Evolutionary conservation across 1,140 invertebrate genomes (phyloP), one percentile per base, ranked within the genome.

Genomic region (Drosophila kanapiae): DNA sequence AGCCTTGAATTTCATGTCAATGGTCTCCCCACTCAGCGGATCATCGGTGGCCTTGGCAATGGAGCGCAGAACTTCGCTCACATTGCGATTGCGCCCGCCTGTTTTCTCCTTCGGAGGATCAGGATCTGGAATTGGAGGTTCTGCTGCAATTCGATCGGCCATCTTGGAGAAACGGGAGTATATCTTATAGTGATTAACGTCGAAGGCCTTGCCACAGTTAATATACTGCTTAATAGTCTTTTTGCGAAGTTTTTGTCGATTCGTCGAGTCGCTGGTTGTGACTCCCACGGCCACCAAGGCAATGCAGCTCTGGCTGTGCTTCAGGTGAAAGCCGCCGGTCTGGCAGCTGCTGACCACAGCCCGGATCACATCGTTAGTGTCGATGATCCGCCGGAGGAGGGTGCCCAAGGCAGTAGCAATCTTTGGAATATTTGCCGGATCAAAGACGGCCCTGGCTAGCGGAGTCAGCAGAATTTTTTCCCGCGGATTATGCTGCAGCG

Each of bases 271-370:
- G 6, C 14, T 18, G 6, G 63, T 49, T 0, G 67, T 80, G 23
- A 45, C 60, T 14, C 76, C 82, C 23, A 85, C 51, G 9, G 82
- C 78, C 37, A 85, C 82, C 27, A 85, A 6, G 3, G 82, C 82
- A 27, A 85, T 42, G 47, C 74, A 60, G 3, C 68, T 75, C 40
- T 74, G 49, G 35, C 82, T 85, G 37, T 78, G 27, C 45, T 57
- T 10, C 64, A 85, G 47, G 48, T 85, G 64, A 48, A 81, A 85
- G 23, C 82, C 82, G 8, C 78, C 82, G 31, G 43, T 45, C 57
- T 85, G 82, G 45, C 82, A 85, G 27, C 82, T 85, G 47, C 78
- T 78, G 48, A 85, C 78, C 6, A 85, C 51, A 11, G 63, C 63
- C 10, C 58, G 71, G n/a, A 75, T 14, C 60, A 85, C 82, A 8